Base-by-base conservation (phyloP, 2,888 invertebrate species). In the Helicoverpa assulta region DNA sequence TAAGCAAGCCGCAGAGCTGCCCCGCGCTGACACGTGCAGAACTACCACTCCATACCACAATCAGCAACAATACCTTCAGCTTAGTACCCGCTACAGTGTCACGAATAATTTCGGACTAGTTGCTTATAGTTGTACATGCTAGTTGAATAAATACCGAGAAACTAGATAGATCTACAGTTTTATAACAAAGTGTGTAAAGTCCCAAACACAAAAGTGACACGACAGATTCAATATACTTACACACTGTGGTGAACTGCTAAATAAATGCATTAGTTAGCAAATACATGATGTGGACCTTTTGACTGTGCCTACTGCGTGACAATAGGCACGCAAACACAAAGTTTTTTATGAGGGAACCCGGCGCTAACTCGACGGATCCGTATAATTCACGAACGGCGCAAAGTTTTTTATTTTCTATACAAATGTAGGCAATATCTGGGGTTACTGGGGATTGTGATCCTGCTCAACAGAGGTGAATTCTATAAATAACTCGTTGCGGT, bases 301-400 rank as follows among this genome's bases (percentile, higher is more conserved):
- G 56, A 26, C 12, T 14, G n/a, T 54, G 8, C 21, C 33, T 18
- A 33, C 10, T 29, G 14, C 5, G 54, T 43, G 54, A 0, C 61
- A 51, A 58, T 52, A 52, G 54, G 26, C 50, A 69, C 10, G 50
- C 29, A 61, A 57, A 47, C 54, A 62, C 60, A 54, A 61, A 58
- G 57, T 58, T 58, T 71, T 66, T 58, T 61, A 72, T 66, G 58
- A 58, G 63, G 51, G 29, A 54, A 47, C 47, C 53, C 56, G 63
- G 55, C 47, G 57, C 57, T 43, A 54, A 26, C 53, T 61, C 52
- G 37, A 47, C 37, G 53, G 43, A 51, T 63, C 57, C 19, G 26
- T 74, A 69, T 69, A 74, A 69, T 62, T 69, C 52, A 58, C 47
- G n/a, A 61, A 61, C 58, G 52, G 58, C 19, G 29, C 26, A 8